phyloP scores from a whole-genome alignment of 2,113 vertebrate species.

The Dermatemys mawii region DNA sequence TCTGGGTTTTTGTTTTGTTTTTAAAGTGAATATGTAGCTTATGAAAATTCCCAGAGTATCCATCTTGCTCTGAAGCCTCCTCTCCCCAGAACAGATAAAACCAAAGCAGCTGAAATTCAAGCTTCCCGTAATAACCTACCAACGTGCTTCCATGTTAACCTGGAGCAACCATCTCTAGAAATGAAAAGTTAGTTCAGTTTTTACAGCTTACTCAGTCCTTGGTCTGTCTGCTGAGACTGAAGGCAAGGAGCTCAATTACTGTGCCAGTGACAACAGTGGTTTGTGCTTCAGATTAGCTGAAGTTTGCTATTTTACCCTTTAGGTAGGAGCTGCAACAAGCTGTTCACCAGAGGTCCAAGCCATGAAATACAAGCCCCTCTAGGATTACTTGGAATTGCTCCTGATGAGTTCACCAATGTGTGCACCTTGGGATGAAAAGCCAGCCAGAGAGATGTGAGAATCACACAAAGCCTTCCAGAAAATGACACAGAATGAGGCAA shows the following conservation, averaged over 20 bases:
- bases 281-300: conserved; percentile 75
- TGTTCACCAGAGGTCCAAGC: conserved; percentile 48
- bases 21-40: conserved; percentile 11
- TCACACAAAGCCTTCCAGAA: conserved; percentile 25
- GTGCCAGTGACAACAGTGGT: conserved; percentile 34
- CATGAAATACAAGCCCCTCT: conserved; percentile 53
- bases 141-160: neutral
- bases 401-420: conserved; percentile 62
- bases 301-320: conserved; percentile 69
- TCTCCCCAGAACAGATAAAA: neutral
- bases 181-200: neutral
- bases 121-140: neutral
- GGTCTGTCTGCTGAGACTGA: conserved; percentile 29
- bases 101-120: neutral
- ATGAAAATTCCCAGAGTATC: neutral
- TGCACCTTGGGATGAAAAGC: conserved; percentile 52
- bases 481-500: conserved; percentile 63
- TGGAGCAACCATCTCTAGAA: neutral
- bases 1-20: conserved; percentile 46
- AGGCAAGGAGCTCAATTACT: conserved; percentile 41
- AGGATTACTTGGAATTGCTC: conserved; percentile 55
- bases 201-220: neutral
- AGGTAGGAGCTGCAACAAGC: conserved; percentile 56
- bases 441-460: conserved; percentile 52
- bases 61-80: neutral